Base-by-base conservation (phyloP, 2,797 vertebrate genomes). In the Hozukius guyotensis region DNA sequence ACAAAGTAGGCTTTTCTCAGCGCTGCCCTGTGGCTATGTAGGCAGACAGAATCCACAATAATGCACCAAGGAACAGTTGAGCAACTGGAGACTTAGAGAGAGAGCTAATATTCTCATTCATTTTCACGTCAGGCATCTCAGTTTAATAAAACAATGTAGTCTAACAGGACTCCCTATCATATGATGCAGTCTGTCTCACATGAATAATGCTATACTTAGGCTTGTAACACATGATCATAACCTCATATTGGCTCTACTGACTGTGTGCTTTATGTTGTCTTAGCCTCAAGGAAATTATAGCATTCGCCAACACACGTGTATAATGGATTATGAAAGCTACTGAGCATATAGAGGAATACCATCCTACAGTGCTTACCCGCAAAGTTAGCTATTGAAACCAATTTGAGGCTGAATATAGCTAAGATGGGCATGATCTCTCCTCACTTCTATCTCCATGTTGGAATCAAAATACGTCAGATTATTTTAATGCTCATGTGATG, bases 1-100 rank as follows among this genome's bases (percentile, higher is more conserved):
- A 87, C 87, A 89, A 81, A 90, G 85, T 87, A 84, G 82, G 79
- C 63, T 89, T 89, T 90, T 90, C 87, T 89, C 87, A 89, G 91
- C 34, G 24, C 85, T 82, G 84, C 89, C 90, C 85, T 55, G 72
- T 78, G 82, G 89, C 84, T 75, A 81, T 86, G 84, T 75, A 88
- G 82, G 78, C 87, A 87, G 74, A 77, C 85, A 75, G 60, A 89
- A 81, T 86, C 85, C 77, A 85, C 85, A 89, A 60, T 85, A 83
- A 89, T 52, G 36, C 74, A 82, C 75, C 63, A 79, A 81, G 70
- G 60, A 89, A 84, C 75, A 55, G 72, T 46, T 42, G 72, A 76
- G 74, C 46, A 80, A 65, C 77, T 55, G n/a, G 84, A 85, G 78
- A 84, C 68, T 38, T 36, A 2, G 53, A 80, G 13, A 61, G 20